Evolutionary conservation across 2,888 invertebrate genomes (phyloP), one percentile per base, ranked within the genome.

Genomic region (Cheilosia urbana): DNA sequence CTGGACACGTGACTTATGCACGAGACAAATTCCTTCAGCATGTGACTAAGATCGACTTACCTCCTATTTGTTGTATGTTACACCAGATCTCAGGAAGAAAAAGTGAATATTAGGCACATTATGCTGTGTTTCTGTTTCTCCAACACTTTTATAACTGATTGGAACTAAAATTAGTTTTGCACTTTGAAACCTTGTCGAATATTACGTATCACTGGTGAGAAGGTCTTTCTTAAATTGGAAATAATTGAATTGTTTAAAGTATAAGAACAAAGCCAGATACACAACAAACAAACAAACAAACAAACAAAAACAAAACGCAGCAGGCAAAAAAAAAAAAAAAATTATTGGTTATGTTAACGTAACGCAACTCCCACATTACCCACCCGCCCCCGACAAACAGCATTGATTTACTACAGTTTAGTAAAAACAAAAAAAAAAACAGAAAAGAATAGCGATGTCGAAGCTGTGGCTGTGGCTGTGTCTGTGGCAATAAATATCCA

Each of bases 371-470:
- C 17, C 42, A 60, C 42, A 30, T 37, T 5, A 30, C 78, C 63
- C 63, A 21, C 58, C 78, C 77, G 9, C 72, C 65, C 79, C 79
- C 79, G 34, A 51, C 58, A 65, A 66, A 51, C 15, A 51, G n/a
- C 30, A 58, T 19, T 72, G 15, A 65, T 65, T 34, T 51, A 78
- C 71, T 78, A 72, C 65, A 27, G n/a, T 45, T 63, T 65, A 19
- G 55, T 55, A 30, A 30, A 30, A 30, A 2, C n/a, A n/a, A 9
- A 30, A 9, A n/a, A 17, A 65, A 24, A 6, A 27, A 42, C 4
- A 62, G 17, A 27, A 37, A 51, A 40, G 21, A 19, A 42, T 17
- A 15, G 30, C 13, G 47, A 34, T 19, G 30, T 9, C 30, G 51
- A 53, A 24, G 47, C 47, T 53, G 21, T 15, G 19, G 24, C 21